Base-by-base conservation (phyloP, 2,797 vertebrate species). In the Acipenser transmontanus region DNA sequence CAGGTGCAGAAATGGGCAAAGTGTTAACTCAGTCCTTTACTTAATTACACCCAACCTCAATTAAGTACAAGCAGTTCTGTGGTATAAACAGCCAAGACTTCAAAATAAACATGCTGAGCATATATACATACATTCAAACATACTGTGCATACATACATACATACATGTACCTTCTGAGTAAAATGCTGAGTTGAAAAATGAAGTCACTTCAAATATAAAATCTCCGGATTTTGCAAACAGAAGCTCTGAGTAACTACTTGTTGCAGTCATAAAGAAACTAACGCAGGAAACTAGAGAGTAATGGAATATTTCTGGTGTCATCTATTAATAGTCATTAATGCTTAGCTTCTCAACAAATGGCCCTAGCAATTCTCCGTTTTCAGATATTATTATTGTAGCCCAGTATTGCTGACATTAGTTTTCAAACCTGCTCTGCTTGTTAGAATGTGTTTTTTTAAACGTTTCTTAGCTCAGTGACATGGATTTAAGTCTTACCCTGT, bases 281-380 rank as follows among this genome's bases (percentile, higher is more conserved):
- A 73, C 68, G 72, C 74, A 76, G 76, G 77, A 79, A 73, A 66
- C 56, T 64, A 52, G 17, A 47, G 47, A 17, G 20, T 60, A 52
- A 67, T 66, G 66, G 66, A 68, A 73, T 61, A 50, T 8, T 67
- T 67, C 59, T 69, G n/a, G n/a, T 20, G 50, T 14, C 4, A 54
- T 8, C 14, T 68, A 64, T 48, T 56, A 56, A 68, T 65, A 71
- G 20, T 47, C 50, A 13, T n/a, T 20, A 13, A 10, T 2, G 49
- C 49, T 49, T n/a, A 5, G 6, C 61, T 7, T 12, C 6, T 7
- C 47, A 12, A 54, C 1, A 47, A 63, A 17, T 62, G 50, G 14
- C 60, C 17, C 61, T 14, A 6, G 7, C 47, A 17, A 8, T 7
- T 6, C 54, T 20, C 14, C 1, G 17, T 57, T 57, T 13, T n/a